These are phyloP conservation scores for Mus minutoides DNA, from an alignment of 2,797 vertebrate genomes.

Conservation along the genomic window DNA sequence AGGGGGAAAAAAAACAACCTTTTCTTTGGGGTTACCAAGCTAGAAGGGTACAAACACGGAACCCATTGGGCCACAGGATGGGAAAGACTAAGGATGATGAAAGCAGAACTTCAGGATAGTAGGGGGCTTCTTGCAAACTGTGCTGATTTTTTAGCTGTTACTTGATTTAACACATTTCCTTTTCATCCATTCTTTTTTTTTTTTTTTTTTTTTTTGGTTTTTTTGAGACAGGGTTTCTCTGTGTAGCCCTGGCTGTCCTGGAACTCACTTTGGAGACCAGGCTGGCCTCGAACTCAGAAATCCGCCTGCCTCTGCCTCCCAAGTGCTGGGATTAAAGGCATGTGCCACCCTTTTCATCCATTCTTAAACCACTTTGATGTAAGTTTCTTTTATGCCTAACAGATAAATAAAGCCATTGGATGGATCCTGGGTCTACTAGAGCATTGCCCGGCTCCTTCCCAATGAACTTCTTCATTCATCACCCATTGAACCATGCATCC, in stretches of 20 bases:
- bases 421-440: background rate
- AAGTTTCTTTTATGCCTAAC: constrained; percentile 6
- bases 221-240: too few species aligned
- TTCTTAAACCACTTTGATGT: background rate
- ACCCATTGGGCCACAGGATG: background rate
- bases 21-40: constrained; percentile 4
- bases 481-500: background rate
- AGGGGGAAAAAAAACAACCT: background rate
- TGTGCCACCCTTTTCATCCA: background rate
- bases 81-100: background rate
- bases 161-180: background rate
- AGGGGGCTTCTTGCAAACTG: background rate
- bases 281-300: too few species aligned
- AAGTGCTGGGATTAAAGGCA: too few species aligned
- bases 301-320: too few species aligned
- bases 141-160: background rate
- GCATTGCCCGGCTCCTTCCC: background rate
- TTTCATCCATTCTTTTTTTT: background rate
- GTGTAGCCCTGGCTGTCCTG: too few species aligned
- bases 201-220: too few species aligned
- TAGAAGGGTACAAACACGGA: background rate
- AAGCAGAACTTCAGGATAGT: background rate
- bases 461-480: background rate
- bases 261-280: too few species aligned
- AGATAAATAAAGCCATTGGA: background rate